Percentiles rank a stretch among this genome's conserved stretches.
Evolutionary conservation across 2,888 invertebrate species (phyloP).

Genomic region (Timema podura): DNA sequence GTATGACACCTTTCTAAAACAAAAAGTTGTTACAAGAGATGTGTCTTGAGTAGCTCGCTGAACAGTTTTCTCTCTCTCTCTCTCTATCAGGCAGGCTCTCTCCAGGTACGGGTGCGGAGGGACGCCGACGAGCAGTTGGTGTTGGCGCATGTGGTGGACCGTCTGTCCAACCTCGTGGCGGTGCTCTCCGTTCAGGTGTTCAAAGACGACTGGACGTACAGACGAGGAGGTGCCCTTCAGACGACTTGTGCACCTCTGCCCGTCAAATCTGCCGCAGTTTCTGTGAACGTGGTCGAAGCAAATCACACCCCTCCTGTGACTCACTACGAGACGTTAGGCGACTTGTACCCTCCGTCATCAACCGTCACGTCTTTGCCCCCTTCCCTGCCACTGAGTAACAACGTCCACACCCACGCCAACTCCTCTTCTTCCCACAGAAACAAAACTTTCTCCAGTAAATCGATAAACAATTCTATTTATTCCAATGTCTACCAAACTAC

Average conservation of each 20-base stretch:
- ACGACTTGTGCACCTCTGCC: not conserved
- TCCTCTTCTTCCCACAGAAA: no score
- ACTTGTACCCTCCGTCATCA: not conserved
- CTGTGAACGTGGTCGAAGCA: not conserved
- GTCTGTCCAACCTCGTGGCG: constrained; percentile 52
- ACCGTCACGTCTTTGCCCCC: not conserved
- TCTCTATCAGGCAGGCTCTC: constrained; percentile 48
- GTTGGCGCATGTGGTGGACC: constrained; percentile 53
- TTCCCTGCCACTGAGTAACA: not conserved
- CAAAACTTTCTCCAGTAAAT: no score
- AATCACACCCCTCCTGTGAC: not conserved
- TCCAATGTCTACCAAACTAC: no score
- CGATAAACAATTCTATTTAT: no score
- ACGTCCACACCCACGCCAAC: not conserved
- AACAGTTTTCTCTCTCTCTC: constrained; percentile 15
- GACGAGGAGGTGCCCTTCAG: constrained; percentile 12
- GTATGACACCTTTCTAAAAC: not conserved
- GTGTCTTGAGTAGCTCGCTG: not conserved
- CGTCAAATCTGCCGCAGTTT: no score
- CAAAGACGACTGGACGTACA: constrained; percentile 27
- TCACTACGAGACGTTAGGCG: not conserved
- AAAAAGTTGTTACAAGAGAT: constrained; percentile 8
- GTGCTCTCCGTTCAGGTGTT: constrained; percentile 54
- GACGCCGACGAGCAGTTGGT: constrained; percentile 61
- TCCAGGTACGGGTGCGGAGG: constrained; percentile 55